Base-by-base conservation (phyloP, 2,797 vertebrate genomes). In the Centroberyx gerrardi region DNA sequence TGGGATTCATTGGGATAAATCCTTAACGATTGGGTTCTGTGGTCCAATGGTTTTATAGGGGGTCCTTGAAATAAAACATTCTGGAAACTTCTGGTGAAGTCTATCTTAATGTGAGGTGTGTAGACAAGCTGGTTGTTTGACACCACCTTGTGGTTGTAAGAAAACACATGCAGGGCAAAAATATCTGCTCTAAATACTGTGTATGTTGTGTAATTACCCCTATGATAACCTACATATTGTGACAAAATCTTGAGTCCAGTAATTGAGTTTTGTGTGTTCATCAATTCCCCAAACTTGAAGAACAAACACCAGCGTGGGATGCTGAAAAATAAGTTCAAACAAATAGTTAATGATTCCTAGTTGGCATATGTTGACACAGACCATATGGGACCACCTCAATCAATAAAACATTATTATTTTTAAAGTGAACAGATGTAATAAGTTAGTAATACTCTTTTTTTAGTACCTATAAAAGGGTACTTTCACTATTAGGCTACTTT, bases 271-370 rank as follows among this genome's bases (percentile, higher is more conserved):
- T 33, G 31, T 4, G 31, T 33, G 22, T 22, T 22, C 22, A 22
- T 22, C 22, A 22, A 1, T 74, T 55, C 13, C 48, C 48, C 56
- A 61, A 66, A 46, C 60, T 29, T 18, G 3, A 40, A 10, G 44
- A 2, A 52, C 14, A 52, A 58, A 22, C 4, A 62, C 5, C 5
- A 6, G 29, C 33, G 73, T 72, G 62, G 40, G 52, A 48, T 18
- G 62, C 72, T 53, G 15, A 64, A 68, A 59, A 64, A 28, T 4
- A 49, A 28, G 15, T 7, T 28, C 15, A 46, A 74, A 66, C 46
- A 17, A 13, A 6, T 27, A 17, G 74, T 86, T 80, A 86, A 81
- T 87, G 72, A 86, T 84, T 80, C 3, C 38, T 6, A 51, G 48
- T 7, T 22, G 18, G 3, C 48, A 49, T 13, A 28, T 79, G 71